Evolutionary conservation across 2,888 invertebrate genomes (phyloP).

Genomic region (Eilema caniola): DNA sequence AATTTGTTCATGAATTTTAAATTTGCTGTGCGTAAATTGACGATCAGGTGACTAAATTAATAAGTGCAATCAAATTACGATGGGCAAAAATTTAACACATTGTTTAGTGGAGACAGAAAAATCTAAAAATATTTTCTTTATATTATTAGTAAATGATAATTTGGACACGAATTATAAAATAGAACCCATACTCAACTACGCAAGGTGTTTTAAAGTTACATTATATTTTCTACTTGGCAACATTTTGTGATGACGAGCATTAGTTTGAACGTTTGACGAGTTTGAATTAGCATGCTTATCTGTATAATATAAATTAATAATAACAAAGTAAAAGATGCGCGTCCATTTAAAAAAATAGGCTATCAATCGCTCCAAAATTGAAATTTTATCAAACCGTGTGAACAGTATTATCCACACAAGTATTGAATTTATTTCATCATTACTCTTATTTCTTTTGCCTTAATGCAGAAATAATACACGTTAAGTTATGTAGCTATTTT

Average conservation of each 20-base stretch:
- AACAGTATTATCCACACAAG: not conserved
- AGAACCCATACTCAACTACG: not conserved
- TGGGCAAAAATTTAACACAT: constrained; percentile 6
- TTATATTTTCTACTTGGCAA: no score
- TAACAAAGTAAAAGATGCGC: no score
- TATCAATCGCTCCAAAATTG: not conserved
- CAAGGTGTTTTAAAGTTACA: not conserved
- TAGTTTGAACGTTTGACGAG: no score
- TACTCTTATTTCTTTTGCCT: not conserved
- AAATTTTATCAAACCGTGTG: not conserved
- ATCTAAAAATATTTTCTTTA: not conserved
- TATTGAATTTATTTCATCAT: not conserved
- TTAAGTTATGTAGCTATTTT: constrained; percentile 7
- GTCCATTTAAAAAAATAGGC: no score
- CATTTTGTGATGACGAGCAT: no score
- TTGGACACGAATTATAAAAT: not conserved
- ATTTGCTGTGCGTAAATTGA: constrained; percentile 49
- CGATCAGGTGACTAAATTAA: constrained; percentile 40
- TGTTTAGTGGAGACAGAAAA: not conserved
- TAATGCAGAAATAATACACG: not conserved
- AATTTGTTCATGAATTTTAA: constrained; percentile 44
- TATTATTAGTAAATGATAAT: not conserved
- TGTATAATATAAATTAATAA: no score
- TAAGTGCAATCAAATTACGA: constrained; percentile 20
- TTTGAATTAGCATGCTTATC: no score